Conservation (phyloP, 2,113 vertebrate species). For the Orthonyx spaldingii region DNA sequence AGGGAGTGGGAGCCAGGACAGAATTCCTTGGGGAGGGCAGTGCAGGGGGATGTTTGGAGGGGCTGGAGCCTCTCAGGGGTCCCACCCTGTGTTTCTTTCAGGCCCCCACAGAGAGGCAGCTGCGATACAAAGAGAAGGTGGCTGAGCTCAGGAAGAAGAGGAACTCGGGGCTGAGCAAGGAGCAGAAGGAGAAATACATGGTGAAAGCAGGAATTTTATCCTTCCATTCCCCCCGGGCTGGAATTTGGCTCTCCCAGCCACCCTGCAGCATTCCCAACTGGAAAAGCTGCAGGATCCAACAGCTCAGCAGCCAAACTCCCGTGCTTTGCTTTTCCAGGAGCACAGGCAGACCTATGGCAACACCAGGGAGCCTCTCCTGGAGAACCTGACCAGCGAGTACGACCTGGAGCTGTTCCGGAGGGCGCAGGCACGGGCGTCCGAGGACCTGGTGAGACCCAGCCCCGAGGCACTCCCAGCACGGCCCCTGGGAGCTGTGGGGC, state of each 20-base stretch:
- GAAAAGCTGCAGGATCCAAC: neutral
- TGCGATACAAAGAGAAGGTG: constrained; percentile 95
- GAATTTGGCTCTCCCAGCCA: neutral
- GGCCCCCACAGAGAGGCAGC: constrained; percentile 92
- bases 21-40: neutral
- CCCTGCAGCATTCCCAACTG: neutral
- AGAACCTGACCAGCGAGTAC: constrained; percentile 98
- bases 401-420: constrained; percentile 97
- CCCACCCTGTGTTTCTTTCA: constrained; percentile 34
- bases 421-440: constrained; percentile 93
- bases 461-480: too few species aligned
- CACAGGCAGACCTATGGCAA: constrained; percentile 91
- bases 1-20: neutral
- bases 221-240: neutral
- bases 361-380: constrained; percentile 90
- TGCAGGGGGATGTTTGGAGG: neutral
- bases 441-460: constrained; percentile 85
- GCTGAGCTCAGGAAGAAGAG: constrained; percentile 94
- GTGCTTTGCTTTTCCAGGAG: constrained; percentile 71
- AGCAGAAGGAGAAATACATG: constrained; percentile 98
- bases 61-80: neutral
- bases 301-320: neutral
- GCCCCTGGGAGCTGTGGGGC: neutral
- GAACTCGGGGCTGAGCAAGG: constrained; percentile 89
- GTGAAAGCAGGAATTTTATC: constrained; percentile 56